Evolutionary conservation across 1,140 invertebrate species (phyloP).

Genomic region (Lepidurus packardi): DNA sequence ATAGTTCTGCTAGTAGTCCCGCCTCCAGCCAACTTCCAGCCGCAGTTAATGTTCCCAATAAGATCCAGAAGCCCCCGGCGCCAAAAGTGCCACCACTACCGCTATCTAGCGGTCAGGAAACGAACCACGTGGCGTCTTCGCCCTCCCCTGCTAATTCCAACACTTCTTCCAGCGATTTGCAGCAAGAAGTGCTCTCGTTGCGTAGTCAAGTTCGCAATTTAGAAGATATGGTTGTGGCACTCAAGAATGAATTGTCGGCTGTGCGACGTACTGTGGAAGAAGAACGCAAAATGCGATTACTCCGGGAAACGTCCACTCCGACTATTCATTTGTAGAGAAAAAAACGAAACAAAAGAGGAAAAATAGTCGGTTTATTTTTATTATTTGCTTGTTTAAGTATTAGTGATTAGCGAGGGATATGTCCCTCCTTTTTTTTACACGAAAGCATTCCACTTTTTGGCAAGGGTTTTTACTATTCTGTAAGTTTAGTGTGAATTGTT

Average conservation of each 20-base stretch:
- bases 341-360: too few relatives aligned
- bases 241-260: conserved; percentile 25
- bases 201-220: conserved; percentile 25
- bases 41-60: background rate
- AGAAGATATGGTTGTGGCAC: conserved; percentile 25
- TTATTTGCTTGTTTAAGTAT: too few relatives aligned
- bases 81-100: background rate
- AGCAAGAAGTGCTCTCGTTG: conserved; percentile 27
- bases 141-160: background rate
- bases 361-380: too few relatives aligned
- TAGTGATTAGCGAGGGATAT: background rate
- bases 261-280: background rate
- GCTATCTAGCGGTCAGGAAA: background rate
- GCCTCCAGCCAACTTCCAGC: background rate
- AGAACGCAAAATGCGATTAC: conserved; percentile 15
- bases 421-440: background rate
- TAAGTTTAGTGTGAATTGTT: background rate
- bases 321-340: background rate
- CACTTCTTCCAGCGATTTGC: background rate
- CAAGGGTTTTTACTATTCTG: background rate
- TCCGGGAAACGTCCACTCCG: conserved; percentile 11
- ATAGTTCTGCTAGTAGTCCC: background rate
- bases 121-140: background rate
- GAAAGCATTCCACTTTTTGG: conserved; percentile 7
- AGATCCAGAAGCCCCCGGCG: background rate